phyloP scores from a whole-genome alignment of 1,140 invertebrate genomes.

The Brachionus rotundiformis region DNA sequence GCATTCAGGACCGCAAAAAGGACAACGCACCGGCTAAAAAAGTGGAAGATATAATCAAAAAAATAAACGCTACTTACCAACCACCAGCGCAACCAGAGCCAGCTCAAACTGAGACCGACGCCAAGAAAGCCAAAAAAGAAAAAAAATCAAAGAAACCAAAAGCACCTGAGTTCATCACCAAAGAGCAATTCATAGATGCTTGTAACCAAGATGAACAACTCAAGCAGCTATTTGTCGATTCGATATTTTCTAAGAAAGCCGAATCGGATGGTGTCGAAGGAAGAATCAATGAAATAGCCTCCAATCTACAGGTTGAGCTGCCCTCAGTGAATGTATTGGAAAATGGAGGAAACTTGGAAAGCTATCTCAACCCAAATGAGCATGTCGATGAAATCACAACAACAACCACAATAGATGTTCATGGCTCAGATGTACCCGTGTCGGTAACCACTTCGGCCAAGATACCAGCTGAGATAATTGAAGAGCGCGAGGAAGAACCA shows the following conservation, averaged over 20 bases:
- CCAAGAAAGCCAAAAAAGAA: conserved; percentile 10
- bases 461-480: conserved; percentile 10
- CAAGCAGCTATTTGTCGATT: conserved; percentile 48
- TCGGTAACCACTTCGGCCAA: conserved; percentile 20
- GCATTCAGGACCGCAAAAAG: conserved; percentile 25
- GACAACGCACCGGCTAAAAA: conserved; percentile 44
- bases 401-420: not conserved
- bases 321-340: conserved; percentile 14
- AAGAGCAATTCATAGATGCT: conserved; percentile 50
- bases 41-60: conserved; percentile 51
- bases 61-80: conserved; percentile 48
- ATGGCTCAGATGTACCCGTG: not conserved
- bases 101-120: not conserved
- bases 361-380: not conserved
- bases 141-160: conserved; percentile 45
- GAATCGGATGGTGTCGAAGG: not conserved
- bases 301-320: conserved; percentile 1
- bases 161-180: conserved; percentile 40
- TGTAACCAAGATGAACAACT: conserved; percentile 45
- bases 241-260: conserved; percentile 4
- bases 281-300: conserved; percentile 17
- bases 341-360: not conserved
- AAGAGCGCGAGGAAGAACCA: conserved; percentile 9
- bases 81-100: conserved; percentile 1
- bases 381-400: conserved; percentile 22